Conservation (phyloP, 1,140 invertebrate species). For the Wiebesia pumilae region DNA sequence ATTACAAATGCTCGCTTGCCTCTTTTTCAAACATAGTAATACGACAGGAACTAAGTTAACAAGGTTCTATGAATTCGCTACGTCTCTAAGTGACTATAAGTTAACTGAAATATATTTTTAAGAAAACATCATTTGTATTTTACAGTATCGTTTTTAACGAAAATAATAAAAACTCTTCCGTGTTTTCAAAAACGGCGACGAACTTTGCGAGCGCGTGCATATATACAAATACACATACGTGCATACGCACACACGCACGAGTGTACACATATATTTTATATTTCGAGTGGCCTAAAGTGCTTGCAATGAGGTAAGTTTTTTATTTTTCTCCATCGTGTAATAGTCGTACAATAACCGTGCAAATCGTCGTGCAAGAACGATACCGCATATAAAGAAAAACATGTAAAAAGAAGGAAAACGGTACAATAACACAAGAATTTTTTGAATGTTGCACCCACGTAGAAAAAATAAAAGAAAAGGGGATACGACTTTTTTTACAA, state of each 20-base stretch:
- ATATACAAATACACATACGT: neutral
- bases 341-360: constrained; percentile 53
- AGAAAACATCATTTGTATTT: neutral
- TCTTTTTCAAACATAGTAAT: neutral
- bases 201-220: neutral
- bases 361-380: constrained; percentile 51
- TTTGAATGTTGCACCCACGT: neutral
- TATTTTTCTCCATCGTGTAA: constrained; percentile 45
- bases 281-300: constrained; percentile 35
- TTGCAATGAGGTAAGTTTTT: constrained; percentile 47
- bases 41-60: neutral
- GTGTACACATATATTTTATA: neutral
- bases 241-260: neutral
- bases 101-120: neutral
- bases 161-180: neutral
- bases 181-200: neutral
- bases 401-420: constrained; percentile 23
- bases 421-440: neutral
- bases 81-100: neutral
- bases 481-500: no score
- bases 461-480: neutral
- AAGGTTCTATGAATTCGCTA: neutral
- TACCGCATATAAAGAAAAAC: constrained; percentile 38
- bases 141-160: neutral
- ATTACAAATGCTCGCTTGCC: neutral